Evolutionary conservation across 2,888 invertebrate species (phyloP).

Genomic region (Dastarcus helophoroides): DNA sequence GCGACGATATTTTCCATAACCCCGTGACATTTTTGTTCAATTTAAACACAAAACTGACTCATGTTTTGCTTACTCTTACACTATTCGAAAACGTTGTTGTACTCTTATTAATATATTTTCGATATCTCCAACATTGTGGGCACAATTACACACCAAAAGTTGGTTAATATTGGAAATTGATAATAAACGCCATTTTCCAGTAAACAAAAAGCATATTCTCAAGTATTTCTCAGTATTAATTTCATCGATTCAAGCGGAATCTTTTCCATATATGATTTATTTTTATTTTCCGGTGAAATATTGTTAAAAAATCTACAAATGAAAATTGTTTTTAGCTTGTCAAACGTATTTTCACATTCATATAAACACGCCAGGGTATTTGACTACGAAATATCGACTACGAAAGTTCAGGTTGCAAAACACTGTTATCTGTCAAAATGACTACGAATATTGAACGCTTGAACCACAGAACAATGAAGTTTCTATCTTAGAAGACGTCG

Average conservation of each 20-base stretch:
- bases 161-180: background rate
- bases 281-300: background rate
- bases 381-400: constrained; percentile 21
- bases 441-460: too few species aligned
- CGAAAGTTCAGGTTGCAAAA: constrained; percentile 12
- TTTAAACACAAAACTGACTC: too few species aligned
- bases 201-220: background rate
- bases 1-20: constrained; percentile 38
- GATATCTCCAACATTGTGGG: too few species aligned
- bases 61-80: too few species aligned
- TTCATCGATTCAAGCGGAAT: too few species aligned
- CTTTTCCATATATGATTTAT: background rate
- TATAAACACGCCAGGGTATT: constrained; percentile 32
- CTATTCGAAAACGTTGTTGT: constrained; percentile 1
- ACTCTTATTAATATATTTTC: too few species aligned
- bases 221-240: too few species aligned
- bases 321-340: constrained; percentile 20
- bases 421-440: too few species aligned
- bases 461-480: too few species aligned
- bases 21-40: constrained; percentile 38
- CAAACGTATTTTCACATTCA: constrained; percentile 26
- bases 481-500: too few species aligned
- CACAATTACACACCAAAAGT: too few species aligned
- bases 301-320: background rate
- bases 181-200: background rate